A percentile compares a stretch with the other conserved stretches of the same genome.
Evolutionary conservation across 2,888 invertebrate species (phyloP).

Genomic region (Teleiodes luculella): DNA sequence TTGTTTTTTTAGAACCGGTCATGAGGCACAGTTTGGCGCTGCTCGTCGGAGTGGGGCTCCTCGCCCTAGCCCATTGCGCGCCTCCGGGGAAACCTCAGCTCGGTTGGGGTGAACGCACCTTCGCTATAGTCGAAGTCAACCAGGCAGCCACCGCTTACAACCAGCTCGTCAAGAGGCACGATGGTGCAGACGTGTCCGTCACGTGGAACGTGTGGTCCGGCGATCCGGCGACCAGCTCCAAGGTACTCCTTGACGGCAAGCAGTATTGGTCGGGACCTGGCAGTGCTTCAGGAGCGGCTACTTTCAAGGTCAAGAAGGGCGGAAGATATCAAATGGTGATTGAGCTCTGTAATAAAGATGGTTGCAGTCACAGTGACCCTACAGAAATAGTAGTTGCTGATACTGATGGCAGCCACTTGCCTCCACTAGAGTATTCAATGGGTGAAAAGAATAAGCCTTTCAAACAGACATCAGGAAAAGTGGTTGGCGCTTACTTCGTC

Average conservation of each 20-base stretch:
- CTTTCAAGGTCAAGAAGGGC: slow-evolving; percentile 68
- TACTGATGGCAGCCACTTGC: slow-evolving; percentile 71
- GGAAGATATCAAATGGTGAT: slow-evolving; percentile 67
- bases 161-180: slow-evolving; percentile 61
- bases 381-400: slow-evolving; percentile 70
- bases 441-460: slow-evolving; percentile 68
- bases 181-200: slow-evolving; percentile 67
- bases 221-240: slow-evolving; percentile 57
- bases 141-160: slow-evolving; percentile 74
- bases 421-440: slow-evolving; percentile 58
- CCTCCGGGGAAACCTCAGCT: slow-evolving; percentile 66
- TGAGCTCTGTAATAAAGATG: slow-evolving; percentile 65
- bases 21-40: slow-evolving; percentile 55
- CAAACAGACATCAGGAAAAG: slow-evolving; percentile 71
- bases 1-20: slow-evolving; percentile 62
- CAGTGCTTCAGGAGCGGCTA: slow-evolving; percentile 54
- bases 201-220: slow-evolving; percentile 74
- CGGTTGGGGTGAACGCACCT: slow-evolving; percentile 71
- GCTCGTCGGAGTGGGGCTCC: slow-evolving; percentile 44
- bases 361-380: slow-evolving; percentile 61
- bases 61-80: slow-evolving; percentile 45
- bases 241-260: slow-evolving; percentile 55
- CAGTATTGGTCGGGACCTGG: slow-evolving; percentile 62
- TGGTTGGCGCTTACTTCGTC: slow-evolving; percentile 68
- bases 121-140: slow-evolving; percentile 70